These are phyloP conservation scores for Gymnarchus niloticus DNA, from an alignment of 2,113 vertebrate species.

Conservation along the genomic window DNA sequence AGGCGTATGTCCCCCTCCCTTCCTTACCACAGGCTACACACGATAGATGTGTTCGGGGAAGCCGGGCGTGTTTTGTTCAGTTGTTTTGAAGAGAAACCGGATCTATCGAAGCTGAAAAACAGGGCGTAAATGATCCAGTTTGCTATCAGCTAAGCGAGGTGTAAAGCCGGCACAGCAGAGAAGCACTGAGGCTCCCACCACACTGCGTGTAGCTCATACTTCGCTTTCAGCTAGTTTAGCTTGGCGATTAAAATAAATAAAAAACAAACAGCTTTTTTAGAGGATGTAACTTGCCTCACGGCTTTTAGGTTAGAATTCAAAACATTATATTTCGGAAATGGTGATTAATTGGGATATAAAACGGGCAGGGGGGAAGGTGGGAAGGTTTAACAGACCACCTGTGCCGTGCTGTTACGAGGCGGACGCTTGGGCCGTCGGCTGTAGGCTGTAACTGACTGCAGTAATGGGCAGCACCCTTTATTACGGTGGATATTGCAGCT, in stretches of 20 bases:
- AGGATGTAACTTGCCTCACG: background rate
- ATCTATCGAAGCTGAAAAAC: background rate
- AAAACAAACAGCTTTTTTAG: background rate
- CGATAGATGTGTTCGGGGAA: background rate
- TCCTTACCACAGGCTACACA: background rate
- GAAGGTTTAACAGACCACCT: slow-evolving; percentile 1
- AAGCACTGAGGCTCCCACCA: background rate
- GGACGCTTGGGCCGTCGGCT: background rate
- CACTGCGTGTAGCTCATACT: background rate
- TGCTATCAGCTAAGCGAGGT: slow-evolving; percentile 4
- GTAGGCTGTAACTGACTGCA: background rate
- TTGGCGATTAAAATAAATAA: background rate
- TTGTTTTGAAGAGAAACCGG: slow-evolving; percentile 6
- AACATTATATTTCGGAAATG: background rate
- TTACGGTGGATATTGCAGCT: background rate
- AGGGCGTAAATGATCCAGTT: background rate
- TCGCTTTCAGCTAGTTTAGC: background rate
- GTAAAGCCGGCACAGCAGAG: background rate
- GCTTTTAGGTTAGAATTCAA: background rate
- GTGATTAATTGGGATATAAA: slow-evolving; percentile 11
- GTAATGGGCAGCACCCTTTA: background rate
- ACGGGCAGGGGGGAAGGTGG: background rate
- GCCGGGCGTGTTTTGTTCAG: background rate
- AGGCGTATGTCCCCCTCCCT: background rate
- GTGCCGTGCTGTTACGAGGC: background rate